A percentile compares a stretch with the other conserved stretches of the same genome.
Conservation (phyloP, 2,888 invertebrate species). For the Drosophila bunnanda region DNA sequence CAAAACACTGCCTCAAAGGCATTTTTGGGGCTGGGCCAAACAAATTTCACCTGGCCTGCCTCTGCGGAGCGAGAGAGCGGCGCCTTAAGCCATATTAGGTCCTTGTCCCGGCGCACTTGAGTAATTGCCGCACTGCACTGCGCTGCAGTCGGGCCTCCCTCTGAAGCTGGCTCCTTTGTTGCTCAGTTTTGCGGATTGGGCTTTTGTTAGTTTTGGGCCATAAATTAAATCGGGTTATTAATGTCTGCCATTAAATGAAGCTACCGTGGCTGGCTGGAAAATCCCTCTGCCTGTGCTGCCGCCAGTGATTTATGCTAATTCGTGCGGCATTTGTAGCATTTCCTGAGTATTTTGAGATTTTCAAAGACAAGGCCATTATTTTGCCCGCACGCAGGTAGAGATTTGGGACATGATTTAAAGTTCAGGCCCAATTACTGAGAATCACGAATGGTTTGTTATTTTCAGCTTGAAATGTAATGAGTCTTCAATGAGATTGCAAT, state of each 20-base stretch:
- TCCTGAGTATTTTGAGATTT: constrained; percentile 65
- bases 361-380: constrained; percentile 45
- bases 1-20: constrained; percentile 77
- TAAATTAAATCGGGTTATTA: constrained; percentile 79
- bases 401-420: constrained; percentile 7
- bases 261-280: constrained; percentile 54
- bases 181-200: constrained; percentile 55
- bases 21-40: constrained; percentile 65
- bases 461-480: not conserved
- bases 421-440: constrained; percentile 1
- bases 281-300: constrained; percentile 18
- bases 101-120: constrained; percentile 62
- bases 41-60: constrained; percentile 64
- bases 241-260: constrained; percentile 77
- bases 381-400: constrained; percentile 45
- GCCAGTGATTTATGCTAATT: constrained; percentile 72
- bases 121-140: constrained; percentile 71
- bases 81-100: constrained; percentile 68
- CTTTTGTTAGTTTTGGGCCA: constrained; percentile 74
- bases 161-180: constrained; percentile 37
- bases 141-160: constrained; percentile 40
- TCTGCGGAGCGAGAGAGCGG: not conserved
- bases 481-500: constrained; percentile 26
- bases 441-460: not conserved
- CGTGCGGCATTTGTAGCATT: constrained; percentile 66